Evolutionary conservation across 2,797 vertebrate genomes (phyloP).

Genomic region (Luscinia megarhynchos): DNA sequence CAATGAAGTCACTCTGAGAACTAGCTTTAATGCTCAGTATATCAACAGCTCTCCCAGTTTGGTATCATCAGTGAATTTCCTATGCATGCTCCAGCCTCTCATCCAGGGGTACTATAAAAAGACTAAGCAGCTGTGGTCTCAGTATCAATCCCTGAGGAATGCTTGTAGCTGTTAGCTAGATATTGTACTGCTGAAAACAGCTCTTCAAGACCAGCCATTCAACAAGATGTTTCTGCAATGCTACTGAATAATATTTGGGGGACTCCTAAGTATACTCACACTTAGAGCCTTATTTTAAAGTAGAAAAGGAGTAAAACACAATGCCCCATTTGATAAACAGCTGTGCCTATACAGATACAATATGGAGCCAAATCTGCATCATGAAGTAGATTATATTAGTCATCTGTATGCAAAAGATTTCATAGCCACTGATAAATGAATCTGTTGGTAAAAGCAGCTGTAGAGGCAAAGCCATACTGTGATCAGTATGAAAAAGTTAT

Average conservation of each 20-base stretch:
- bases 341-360: not conserved
- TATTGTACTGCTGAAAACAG: not conserved
- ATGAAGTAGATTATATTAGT: not conserved
- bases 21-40: not conserved
- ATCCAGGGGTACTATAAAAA: not conserved
- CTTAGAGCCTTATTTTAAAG: not conserved
- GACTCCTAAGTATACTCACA: not conserved
- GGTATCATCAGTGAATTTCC: not conserved
- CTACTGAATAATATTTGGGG: accelerated
- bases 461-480: not conserved
- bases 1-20: not conserved
- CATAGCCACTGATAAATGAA: not conserved
- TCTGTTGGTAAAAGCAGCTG: not conserved
- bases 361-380: not conserved
- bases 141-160: not conserved
- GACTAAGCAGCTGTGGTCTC: not conserved
- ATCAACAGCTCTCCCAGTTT: not conserved
- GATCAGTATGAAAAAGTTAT: not conserved
- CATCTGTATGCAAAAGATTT: not conserved
- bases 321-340: not conserved
- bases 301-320: not conserved
- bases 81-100: not conserved
- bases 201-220: not conserved
- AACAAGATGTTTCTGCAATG: not conserved
- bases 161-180: not conserved